Evolutionary conservation across 2,888 invertebrate genomes (phyloP).

Genomic region (Ryuthela nishihirai): DNA sequence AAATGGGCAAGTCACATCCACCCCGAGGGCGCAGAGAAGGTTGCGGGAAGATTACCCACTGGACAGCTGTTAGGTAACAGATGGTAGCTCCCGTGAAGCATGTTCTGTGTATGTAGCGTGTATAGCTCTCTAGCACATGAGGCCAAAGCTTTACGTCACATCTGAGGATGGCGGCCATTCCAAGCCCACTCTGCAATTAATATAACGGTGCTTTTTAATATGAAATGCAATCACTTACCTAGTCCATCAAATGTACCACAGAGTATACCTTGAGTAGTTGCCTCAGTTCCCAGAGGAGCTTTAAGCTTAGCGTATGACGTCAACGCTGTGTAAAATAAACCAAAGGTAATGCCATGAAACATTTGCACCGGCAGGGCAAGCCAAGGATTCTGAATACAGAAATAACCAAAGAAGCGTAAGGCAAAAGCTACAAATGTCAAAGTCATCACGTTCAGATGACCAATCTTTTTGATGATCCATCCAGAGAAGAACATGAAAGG

Average conservation of each 20-base stretch:
- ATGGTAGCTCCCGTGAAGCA: no score
- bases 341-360: constrained; percentile 49
- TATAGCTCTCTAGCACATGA: no score
- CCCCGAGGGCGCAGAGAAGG: no score
- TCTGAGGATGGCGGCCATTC: no score
- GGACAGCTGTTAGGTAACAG: no score
- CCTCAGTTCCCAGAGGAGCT: constrained; percentile 66
- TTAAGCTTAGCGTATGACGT: constrained; percentile 80
- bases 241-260: constrained; percentile 86
- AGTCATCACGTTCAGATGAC: constrained; percentile 46
- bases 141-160: no score
- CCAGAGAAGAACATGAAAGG: constrained; percentile 78
- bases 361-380: constrained; percentile 47
- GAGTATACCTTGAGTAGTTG: constrained; percentile 80
- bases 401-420: constrained; percentile 46
- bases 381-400: constrained; percentile 47
- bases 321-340: constrained; percentile 61
- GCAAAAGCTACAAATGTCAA: constrained; percentile 45
- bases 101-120: no score
- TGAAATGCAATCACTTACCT: constrained; percentile 51
- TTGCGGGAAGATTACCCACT: no score
- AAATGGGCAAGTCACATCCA: no score
- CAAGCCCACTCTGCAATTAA: no score
- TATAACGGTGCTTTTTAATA: neutral
- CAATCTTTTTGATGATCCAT: constrained; percentile 16